A percentile compares a stretch with the other conserved stretches of the same genome.
Evolutionary conservation across 2,888 invertebrate species (phyloP).

Genomic region (Dicranocentrus wangi): DNA sequence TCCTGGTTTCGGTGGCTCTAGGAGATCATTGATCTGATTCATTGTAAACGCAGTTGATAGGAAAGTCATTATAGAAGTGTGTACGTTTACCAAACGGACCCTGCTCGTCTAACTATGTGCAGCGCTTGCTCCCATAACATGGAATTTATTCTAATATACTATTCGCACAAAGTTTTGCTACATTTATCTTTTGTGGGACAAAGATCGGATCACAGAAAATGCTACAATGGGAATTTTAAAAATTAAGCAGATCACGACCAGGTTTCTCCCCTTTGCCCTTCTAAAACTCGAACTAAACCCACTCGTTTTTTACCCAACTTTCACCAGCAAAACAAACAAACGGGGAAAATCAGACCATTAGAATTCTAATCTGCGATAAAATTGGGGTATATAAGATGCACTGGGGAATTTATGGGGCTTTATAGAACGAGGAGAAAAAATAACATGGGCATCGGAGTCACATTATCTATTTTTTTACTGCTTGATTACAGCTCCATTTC

Average conservation of each 20-base stretch:
- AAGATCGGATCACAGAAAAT: no score
- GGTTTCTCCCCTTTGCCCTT: not conserved
- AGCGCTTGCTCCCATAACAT: no score
- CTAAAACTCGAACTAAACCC: not conserved
- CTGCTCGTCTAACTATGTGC: no score
- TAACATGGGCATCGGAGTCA: not conserved
- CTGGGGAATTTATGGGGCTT: not conserved
- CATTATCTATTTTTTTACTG: conserved; percentile 30
- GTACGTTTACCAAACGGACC: no score
- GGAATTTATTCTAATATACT: no score
- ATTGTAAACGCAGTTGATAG: no score
- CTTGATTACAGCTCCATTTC: conserved; percentile 27
- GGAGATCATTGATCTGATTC: not conserved
- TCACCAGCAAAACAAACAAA: conserved; percentile 4
- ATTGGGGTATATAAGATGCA: conserved; percentile 21
- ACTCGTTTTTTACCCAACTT: not conserved
- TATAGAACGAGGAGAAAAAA: conserved; percentile 1
- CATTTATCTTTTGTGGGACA: no score
- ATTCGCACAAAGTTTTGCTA: no score
- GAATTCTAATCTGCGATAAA: conserved; percentile 35
- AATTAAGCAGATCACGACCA: conserved; percentile 8
- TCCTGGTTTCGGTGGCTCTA: not conserved
- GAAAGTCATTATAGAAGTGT: no score
- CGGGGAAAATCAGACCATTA: conserved; percentile 18
- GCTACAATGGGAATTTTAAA: conserved; percentile 7